Base-by-base conservation (phyloP, 2,797 vertebrate species). In the Enteromius unitaeniatus region DNA sequence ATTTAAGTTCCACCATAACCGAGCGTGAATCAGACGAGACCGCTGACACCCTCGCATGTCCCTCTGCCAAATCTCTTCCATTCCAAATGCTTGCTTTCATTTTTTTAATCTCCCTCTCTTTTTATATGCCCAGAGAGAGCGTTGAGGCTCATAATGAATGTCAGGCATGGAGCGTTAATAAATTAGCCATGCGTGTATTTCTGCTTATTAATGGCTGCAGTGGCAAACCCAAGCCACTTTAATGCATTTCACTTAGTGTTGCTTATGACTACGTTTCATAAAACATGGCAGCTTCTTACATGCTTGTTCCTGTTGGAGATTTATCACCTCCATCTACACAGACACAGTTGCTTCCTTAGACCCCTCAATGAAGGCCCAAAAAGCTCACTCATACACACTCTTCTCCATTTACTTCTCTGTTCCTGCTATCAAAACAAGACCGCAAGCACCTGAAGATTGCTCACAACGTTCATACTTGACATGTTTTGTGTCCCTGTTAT, bases 241-340 rank as follows among this genome's bases (percentile, higher is more conserved):
- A 93, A 94, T 93, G 93, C 89, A 87, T 92, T 93, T 94, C 90
- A 93, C 91, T 93, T 93, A 93, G 89, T 89, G 91, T 91, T 91
- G 92, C 91, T 93, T 93, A 94, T 91, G 91, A 89, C 89, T 88
- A 90, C 86, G 86, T 93, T 94, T 93, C 89, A 93, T 94, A 93
- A 93, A 93, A 92, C 91, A 91, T 90, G 91, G 88, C 91, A 92
- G 90, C 85, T 91, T 91, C 91, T 91, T 89, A 90, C 87, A 89
- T 87, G 88, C 84, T 89, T 89, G 89, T 87, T 90, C 88, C 55
- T 60, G 78, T 23, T 64, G 84, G 21, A 82, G 73, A 93, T 94
- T 91, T 90, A 92, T 93, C 90, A 87, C 89, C 83, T 67, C 83
- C 68, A 45, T 53, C 13, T 60, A 42, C 70, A 70, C 70, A 68